Conservation (phyloP, 2,113 vertebrate genomes). For the Cacatua alba region DNA sequence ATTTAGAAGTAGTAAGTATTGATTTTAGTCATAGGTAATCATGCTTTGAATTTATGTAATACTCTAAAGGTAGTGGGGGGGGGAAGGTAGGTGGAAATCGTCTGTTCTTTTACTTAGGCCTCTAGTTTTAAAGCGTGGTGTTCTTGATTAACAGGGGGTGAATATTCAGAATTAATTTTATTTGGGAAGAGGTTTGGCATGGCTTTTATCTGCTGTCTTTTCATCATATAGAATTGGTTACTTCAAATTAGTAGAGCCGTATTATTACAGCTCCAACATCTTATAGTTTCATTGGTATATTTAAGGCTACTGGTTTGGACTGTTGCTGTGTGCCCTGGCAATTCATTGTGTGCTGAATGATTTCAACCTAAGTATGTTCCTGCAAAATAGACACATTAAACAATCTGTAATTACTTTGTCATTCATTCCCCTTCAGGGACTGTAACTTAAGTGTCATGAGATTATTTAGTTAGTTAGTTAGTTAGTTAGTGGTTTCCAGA, state of each 20-base stretch:
- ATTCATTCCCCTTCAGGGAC: background rate
- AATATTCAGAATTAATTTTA: background rate
- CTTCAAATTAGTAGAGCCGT: background rate
- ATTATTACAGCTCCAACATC: background rate
- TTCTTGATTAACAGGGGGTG: background rate
- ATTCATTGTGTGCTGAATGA: background rate
- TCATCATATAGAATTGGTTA: background rate
- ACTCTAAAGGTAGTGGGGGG: background rate
- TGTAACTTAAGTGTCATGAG: background rate
- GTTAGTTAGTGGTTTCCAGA: background rate
- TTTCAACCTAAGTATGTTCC: background rate
- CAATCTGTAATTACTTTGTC: background rate
- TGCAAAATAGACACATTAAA: background rate
- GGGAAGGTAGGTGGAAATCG: rapidly evolving
- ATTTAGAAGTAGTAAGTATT: background rate
- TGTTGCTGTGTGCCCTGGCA: background rate
- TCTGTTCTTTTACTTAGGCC: background rate
- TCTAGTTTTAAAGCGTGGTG: background rate
- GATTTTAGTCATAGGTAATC: background rate
- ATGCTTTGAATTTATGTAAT: background rate
- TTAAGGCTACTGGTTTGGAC: background rate
- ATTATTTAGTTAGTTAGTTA: background rate
- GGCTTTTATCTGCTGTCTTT: background rate
- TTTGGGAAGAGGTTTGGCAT: background rate
- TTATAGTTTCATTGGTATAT: background rate